A percentile compares a stretch with the other conserved stretches of the same genome.
These are phyloP conservation scores for Morus bassanus DNA, from an alignment of 2,797 vertebrate species.

Conservation along the genomic window DNA sequence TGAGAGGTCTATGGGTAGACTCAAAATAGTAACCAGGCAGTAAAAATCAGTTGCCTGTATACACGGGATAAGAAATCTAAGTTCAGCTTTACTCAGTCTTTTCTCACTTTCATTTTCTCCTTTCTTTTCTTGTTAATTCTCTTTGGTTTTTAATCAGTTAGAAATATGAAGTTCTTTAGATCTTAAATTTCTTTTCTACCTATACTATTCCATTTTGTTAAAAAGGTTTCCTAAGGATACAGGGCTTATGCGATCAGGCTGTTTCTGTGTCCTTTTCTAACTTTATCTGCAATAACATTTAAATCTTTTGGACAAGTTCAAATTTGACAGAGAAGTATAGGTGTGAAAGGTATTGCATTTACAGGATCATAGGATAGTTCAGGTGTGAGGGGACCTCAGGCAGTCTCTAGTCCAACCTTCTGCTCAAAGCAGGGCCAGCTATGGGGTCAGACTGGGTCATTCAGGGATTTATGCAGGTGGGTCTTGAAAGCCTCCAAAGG, in stretches of 20 bases:
- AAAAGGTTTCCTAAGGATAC: not conserved
- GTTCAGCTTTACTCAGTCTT: not conserved
- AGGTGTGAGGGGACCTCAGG: not conserved
- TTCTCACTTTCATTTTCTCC: not conserved
- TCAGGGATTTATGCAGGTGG: not conserved
- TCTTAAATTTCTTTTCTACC: not conserved
- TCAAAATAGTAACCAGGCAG: not conserved
- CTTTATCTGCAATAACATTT: not conserved
- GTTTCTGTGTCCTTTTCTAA: not conserved
- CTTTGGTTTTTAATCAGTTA: not conserved
- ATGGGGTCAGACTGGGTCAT: not conserved
- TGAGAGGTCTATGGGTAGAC: not conserved
- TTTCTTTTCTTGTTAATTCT: not conserved
- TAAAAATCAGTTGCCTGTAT: not conserved
- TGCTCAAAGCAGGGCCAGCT: not conserved
- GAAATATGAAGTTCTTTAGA: not conserved
- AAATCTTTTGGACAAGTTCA: not conserved
- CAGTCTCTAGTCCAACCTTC: not conserved
- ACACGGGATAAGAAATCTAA: not conserved
- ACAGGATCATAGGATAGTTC: not conserved
- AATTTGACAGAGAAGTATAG: not conserved
- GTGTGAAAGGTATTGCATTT: not conserved
- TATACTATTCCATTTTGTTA: not conserved
- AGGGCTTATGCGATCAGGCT: not conserved
- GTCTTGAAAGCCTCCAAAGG: not conserved